A percentile compares a stretch with the other conserved stretches of the same genome.
Conservation (phyloP, 1,140 invertebrate genomes). For the Propsilocerus akamusi region DNA sequence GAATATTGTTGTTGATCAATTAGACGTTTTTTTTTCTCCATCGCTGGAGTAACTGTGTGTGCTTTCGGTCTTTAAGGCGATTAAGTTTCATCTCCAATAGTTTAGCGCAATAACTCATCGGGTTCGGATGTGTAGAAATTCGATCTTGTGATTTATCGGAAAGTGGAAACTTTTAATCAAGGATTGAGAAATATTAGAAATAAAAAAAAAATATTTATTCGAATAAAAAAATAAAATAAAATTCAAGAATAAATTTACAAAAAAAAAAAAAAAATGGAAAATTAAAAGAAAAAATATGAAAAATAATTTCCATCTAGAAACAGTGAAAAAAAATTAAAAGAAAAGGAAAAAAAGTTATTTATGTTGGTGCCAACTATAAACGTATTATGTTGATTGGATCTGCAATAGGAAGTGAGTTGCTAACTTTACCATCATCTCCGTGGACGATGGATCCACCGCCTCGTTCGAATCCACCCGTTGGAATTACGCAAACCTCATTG, state of each 20-base stretch:
- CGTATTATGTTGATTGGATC: constrained; percentile 9
- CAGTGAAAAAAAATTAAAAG: not conserved
- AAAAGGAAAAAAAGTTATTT: not conserved
- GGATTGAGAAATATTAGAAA: not conserved
- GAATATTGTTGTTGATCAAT: constrained; percentile 1
- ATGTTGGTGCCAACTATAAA: not conserved
- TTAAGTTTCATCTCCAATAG: not conserved
- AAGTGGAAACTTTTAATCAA: not conserved
- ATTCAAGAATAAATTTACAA: not conserved
- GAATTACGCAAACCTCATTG: constrained; percentile 4
- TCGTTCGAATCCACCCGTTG: constrained; percentile 1
- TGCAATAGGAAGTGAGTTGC: constrained; percentile 7
- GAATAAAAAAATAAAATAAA: not conserved
- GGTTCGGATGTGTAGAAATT: no score
- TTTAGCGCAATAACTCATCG: no score
- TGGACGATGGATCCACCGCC: constrained; percentile 8
- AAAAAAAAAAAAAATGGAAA: not conserved
- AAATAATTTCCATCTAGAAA: no score
- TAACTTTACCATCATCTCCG: constrained; percentile 7
- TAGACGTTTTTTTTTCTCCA: not conserved
- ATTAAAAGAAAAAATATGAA: not conserved
- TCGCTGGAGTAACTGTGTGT: not conserved
- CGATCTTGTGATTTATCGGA: not conserved
- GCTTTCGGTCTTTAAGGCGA: not conserved
- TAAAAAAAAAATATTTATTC: not conserved